These are phyloP conservation scores for Salmo trutta DNA, from an alignment of 2,797 vertebrate species.

Conservation along the genomic window DNA sequence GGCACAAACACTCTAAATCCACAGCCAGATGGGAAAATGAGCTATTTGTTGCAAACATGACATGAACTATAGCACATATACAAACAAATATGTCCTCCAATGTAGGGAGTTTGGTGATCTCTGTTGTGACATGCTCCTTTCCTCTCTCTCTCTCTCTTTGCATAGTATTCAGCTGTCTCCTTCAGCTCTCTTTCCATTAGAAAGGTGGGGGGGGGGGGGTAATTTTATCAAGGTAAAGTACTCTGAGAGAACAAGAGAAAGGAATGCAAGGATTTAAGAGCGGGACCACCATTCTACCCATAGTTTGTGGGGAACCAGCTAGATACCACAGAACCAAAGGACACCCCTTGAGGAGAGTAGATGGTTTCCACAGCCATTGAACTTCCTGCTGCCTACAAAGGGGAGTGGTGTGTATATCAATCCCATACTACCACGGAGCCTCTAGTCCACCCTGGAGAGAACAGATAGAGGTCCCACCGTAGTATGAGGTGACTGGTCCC, in stretches of 20 bases:
- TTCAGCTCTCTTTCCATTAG: neutral
- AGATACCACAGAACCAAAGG: neutral
- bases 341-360: neutral
- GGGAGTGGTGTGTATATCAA: no score
- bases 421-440: no score
- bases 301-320: no score
- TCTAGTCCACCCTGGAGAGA: no score
- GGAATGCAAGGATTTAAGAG: neutral
- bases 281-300: no score
- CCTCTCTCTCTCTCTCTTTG: neutral
- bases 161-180: neutral
- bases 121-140: neutral
- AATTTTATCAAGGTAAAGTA: neutral
- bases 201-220: no score
- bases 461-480: no score
- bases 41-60: neutral
- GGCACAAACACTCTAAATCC: conserved; percentile 65
- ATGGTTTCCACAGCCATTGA: no score
- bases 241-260: neutral
- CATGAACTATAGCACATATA: conserved; percentile 37
- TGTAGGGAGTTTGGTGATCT: neutral
- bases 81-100: neutral
- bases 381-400: no score
- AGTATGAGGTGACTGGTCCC: no score
- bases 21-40: conserved; percentile 39